Evolutionary conservation across 2,888 invertebrate species (phyloP), one percentile per base, ranked within the genome.

Genomic region (Yponomeuta plumbellus): DNA sequence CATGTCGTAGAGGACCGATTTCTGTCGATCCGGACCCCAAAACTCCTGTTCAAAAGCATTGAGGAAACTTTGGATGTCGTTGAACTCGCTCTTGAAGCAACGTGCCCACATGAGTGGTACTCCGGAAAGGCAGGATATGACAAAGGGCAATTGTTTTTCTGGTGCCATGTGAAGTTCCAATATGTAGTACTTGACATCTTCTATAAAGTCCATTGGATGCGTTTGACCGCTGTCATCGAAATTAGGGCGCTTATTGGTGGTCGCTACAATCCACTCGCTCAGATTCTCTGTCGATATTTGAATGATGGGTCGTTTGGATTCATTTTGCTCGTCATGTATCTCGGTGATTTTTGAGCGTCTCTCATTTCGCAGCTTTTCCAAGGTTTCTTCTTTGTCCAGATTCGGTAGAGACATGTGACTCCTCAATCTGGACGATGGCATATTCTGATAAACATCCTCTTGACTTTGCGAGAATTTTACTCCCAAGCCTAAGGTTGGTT

Each of bases 341-440:
- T 91, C 90, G 5, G 84, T 74, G 69, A 91, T 88, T 79, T 83
- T 89, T 10, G 85, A 74, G 17, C 75, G 77, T 66, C 78, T 76
- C 22, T 79, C 78, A 63, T 77, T 74, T 67, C 80, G 75, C 0
- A 78, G 71, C 73, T 81, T 83, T 66, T 87, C 87, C 66, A 80
- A 80, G 61, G 72, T 74, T 66, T 71, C 76, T 61, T 85, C 86
- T 79, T 91, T 91, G 13, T 81, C 90, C 71, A 91, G 79, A 76
- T 91, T 89, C 39, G 91, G 91, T 57, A 91, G 78, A n/a, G 91
- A 91, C 86, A 90, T 85, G 70, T 91, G 91, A 74, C 84, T 87
- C 52, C 89, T 83, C 66, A 91, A 76, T 73, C 89, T 78, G 62
- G 91, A 88, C 8, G 90, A 89, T 21, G 91, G 89, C 86, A 90